Percentiles rank a stretch among this genome's conserved stretches.
These are phyloP conservation scores for Hexactinellida sp. DNA, from an alignment of 37 sponge, comb jelly and placozoan genomes.

Conservation along the genomic window DNA sequence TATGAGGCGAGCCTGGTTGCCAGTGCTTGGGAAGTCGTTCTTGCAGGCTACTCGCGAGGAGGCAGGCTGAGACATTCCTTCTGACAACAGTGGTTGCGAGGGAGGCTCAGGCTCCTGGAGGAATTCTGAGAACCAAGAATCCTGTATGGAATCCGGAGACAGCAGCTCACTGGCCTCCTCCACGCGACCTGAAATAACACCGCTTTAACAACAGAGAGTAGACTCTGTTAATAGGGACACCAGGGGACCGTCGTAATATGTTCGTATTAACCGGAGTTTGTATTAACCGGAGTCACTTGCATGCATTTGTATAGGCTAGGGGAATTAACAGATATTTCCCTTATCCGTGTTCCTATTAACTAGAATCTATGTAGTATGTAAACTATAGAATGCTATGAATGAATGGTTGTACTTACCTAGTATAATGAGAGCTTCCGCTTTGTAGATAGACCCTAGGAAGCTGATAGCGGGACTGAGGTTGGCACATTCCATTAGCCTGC, in stretches of 20 bases:
- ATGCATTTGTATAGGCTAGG: too few species aligned
- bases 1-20: conserved; percentile 30
- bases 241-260: too few species aligned
- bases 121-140: background rate
- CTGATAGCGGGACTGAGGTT: background rate
- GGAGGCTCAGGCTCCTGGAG: background rate
- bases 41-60: conserved; percentile 12
- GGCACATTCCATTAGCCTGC: conserved; percentile 35
- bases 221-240: too few species aligned
- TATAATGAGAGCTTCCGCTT: conserved; percentile 34
- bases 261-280: too few species aligned
- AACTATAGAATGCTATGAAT: background rate
- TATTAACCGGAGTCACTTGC: too few species aligned
- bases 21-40: conserved; percentile 26
- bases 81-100: background rate
- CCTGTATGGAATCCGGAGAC: background rate
- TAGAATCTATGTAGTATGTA: background rate
- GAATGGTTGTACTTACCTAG: background rate
- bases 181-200: conserved; percentile 29
- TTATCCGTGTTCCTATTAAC: too few species aligned
- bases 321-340: too few species aligned
- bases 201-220: too few species aligned
- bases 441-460: conserved; percentile 32
- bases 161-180: background rate
- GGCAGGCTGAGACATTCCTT: background rate